Base-by-base conservation (phyloP, 1,140 invertebrate genomes). In the Sminthurides bifidus region DNA sequence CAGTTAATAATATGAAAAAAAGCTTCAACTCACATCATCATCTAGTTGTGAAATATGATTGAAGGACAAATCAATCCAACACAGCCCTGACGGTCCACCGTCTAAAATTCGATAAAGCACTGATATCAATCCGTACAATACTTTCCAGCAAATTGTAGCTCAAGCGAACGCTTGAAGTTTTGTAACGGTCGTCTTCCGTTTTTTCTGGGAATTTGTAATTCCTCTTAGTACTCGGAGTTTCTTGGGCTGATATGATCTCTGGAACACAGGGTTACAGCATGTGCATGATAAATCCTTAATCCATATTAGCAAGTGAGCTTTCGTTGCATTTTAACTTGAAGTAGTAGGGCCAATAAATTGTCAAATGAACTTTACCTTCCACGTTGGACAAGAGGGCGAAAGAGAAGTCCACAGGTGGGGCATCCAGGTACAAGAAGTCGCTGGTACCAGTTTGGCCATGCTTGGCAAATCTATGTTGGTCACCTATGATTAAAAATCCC, bases 21-120 rank as follows among this genome's bases (percentile, higher is more conserved):
- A 10, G 26, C 14, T 49, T 49, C 6, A 38, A 24, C 24, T 41
- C 54, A 65, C 63, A 55, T 65, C 63, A 30, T 59, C 57, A 49
- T 65, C 60, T 6, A 65, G 29, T 27, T 38, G 23, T n/a, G n/a
- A 51, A 24, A 65, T 56, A 19, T 29, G 40, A 35, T 65, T 65
- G 29, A 61, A 61, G 31, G 49, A 51, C 19, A 65, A 31, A 29
- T 65, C 63, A 2, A 65, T 23, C 63, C 63, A 65, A 31, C 57
- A 58, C 10, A 65, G 54, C 10, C 60, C 63, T 14, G 60, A 21
- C 1, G 63, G 63, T 21, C 63, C 63, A 53, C 52, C 52, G 26
- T 60, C 57, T n/a, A 65, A 26, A 27, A 61, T 60, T 49, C 58
- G 59, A 35, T 65, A 65, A 1, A 61, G 33, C 5, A 60, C 46